A percentile compares a stretch with the other conserved stretches of the same genome.
Conservation (phyloP, 2,113 vertebrate genomes). For the Perca fluviatilis region DNA sequence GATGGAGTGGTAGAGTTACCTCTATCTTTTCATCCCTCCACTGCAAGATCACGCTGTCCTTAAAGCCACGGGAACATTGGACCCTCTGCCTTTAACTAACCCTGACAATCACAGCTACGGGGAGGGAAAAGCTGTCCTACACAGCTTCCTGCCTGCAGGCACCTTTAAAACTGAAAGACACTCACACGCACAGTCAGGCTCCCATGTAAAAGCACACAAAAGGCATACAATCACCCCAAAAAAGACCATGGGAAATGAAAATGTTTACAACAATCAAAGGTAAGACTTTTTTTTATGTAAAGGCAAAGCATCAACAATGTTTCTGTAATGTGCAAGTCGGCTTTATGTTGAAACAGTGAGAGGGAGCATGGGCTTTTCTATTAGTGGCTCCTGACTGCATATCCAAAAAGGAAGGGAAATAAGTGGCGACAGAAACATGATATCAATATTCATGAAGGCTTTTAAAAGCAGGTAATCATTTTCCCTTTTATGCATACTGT, state of each 20-base stretch:
- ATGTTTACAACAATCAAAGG: conserved; percentile 57
- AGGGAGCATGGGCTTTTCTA: conserved; percentile 53
- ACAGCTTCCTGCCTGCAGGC: conserved; percentile 52
- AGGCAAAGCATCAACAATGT: conserved; percentile 12
- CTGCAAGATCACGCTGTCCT: conserved; percentile 48
- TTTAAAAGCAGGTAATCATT: conserved; percentile 83
- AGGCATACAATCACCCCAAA: conserved; percentile 34
- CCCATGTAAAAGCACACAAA: conserved; percentile 36
- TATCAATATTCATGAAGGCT: conserved; percentile 84
- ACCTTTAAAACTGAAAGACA: conserved; percentile 54
- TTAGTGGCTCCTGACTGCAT: conserved; percentile 55
- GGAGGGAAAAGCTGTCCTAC: conserved; percentile 39
- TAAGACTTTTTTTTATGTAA: conserved; percentile 32
- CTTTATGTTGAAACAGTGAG: conserved; percentile 31
- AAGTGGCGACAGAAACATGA: conserved; percentile 67
- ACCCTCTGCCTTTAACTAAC: conserved; percentile 69
- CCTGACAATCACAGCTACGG: conserved; percentile 56
- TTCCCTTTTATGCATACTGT: conserved; percentile 81
- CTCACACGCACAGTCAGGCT: conserved; percentile 33
- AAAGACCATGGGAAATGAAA: conserved; percentile 21
- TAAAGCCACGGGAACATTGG: conserved; percentile 57
- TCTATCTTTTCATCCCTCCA: conserved; percentile 63
- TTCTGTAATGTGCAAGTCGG: conserved; percentile 15
- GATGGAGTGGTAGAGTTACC: conserved; percentile 58
- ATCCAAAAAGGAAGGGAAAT: conserved; percentile 67